Conservation (phyloP, 2,888 invertebrate genomes). For the Spisula solida region DNA sequence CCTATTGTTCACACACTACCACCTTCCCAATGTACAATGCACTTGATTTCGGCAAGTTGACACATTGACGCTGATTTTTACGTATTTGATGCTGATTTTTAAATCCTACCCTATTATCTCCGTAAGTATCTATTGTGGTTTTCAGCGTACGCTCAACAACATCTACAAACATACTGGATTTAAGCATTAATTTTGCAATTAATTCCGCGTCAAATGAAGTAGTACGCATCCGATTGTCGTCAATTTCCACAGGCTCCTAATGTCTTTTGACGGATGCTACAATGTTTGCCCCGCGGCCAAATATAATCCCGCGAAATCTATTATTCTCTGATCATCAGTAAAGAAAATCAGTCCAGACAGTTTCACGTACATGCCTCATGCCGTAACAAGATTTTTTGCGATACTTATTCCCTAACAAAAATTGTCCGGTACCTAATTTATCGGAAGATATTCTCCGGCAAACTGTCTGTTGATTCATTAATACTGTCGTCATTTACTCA, state of each 20-base stretch:
- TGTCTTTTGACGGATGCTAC: slow-evolving; percentile 65
- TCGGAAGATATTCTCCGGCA: slow-evolving; percentile 5
- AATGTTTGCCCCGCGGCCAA: slow-evolving; percentile 54
- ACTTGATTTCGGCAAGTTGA: slow-evolving; percentile 39
- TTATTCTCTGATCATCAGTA: slow-evolving; percentile 42
- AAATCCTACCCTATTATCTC: slow-evolving; percentile 52
- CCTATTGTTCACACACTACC: slow-evolving; percentile 47
- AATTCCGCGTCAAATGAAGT: slow-evolving; percentile 67
- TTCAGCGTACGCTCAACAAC: slow-evolving; percentile 32
- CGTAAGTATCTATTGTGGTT: slow-evolving; percentile 56
- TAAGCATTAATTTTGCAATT: slow-evolving; percentile 66
- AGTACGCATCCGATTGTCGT: slow-evolving; percentile 60
- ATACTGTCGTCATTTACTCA: slow-evolving; percentile 24
- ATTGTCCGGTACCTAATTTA: slow-evolving; percentile 19
- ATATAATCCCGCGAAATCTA: slow-evolving; percentile 64
- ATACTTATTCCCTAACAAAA: slow-evolving; percentile 27
- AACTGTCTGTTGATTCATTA: slow-evolving; percentile 26
- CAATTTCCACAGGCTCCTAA: slow-evolving; percentile 62
- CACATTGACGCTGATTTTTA: slow-evolving; percentile 56
- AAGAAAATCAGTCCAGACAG: slow-evolving; percentile 31
- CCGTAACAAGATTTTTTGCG: slow-evolving; percentile 37
- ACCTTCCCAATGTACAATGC: slow-evolving; percentile 45
- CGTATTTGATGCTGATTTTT: slow-evolving; percentile 51
- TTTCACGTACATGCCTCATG: slow-evolving; percentile 8
- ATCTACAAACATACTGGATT: slow-evolving; percentile 64